Evolutionary conservation across 2,113 vertebrate genomes (phyloP).

Genomic region (Centropus bengalensis): DNA sequence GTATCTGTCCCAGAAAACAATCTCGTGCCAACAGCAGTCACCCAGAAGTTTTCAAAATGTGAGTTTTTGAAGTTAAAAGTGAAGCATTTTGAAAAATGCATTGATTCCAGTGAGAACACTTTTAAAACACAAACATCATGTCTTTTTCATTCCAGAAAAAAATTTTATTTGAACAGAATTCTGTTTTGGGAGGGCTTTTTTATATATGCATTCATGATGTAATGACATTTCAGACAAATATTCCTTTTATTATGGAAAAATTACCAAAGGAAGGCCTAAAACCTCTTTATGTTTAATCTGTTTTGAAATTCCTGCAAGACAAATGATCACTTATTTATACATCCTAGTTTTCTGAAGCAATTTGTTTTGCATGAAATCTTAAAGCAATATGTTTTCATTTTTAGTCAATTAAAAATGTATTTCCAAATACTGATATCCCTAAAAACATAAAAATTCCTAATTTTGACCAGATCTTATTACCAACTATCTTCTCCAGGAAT

Average conservation of each 20-base stretch:
- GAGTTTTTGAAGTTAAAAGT: background rate
- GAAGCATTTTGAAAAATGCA: background rate
- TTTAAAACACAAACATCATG: background rate
- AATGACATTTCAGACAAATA: background rate
- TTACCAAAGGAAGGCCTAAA: background rate
- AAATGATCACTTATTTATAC: background rate
- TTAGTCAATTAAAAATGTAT: background rate
- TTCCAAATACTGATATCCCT: background rate
- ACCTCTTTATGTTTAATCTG: background rate
- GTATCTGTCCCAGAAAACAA: background rate
- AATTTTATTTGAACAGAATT: background rate
- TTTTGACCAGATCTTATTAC: background rate
- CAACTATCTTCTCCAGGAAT: background rate
- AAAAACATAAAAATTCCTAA: background rate
- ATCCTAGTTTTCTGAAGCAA: background rate
- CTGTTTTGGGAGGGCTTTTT: background rate
- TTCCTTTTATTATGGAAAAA: background rate
- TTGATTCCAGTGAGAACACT: background rate
- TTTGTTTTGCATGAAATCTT: background rate
- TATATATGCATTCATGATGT: background rate
- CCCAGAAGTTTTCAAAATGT: background rate
- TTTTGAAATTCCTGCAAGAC: background rate
- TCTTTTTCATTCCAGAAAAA: background rate
- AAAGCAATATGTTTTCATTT: conserved; percentile 16
- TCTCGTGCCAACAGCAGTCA: background rate